Percentiles rank a stretch among this genome's conserved stretches.
These are phyloP conservation scores for Artibeus lituratus DNA, from an alignment of 2,797 vertebrate species.

Conservation along the genomic window DNA sequence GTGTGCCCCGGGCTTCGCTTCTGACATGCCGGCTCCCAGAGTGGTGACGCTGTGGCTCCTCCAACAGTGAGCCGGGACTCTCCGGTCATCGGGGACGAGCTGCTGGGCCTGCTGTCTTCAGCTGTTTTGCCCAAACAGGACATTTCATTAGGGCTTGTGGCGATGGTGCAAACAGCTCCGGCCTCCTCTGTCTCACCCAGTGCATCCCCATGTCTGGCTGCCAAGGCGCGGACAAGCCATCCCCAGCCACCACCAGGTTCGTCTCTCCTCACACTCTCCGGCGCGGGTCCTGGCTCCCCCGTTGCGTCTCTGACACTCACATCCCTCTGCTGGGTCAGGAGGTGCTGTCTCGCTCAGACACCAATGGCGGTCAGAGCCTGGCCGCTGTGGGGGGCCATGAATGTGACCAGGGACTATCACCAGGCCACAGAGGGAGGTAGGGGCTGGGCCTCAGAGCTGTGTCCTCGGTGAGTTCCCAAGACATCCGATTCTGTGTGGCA, in stretches of 20 bases:
- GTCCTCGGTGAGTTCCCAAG: neutral
- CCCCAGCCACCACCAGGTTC: neutral
- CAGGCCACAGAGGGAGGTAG: neutral
- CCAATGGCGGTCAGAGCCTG: neutral
- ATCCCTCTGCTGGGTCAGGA: neutral
- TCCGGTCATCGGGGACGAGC: neutral
- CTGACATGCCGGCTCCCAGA: neutral
- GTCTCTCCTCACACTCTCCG: neutral
- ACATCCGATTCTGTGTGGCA: neutral
- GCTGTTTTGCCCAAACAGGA: neutral
- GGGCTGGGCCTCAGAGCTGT: neutral
- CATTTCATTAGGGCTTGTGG: neutral
- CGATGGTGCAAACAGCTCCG: neutral
- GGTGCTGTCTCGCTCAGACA: neutral
- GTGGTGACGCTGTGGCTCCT: neutral
- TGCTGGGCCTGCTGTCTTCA: neutral
- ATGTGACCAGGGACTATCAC: rapidly evolving
- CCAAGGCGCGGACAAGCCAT: neutral
- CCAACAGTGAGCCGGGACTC: rapidly evolving
- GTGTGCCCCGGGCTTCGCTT: neutral
- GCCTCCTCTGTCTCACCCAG: neutral
- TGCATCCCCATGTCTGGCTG: rapidly evolving
- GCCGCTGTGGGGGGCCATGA: rapidly evolving
- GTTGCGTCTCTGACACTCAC: neutral
- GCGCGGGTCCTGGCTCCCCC: neutral